Base-by-base conservation (phyloP, 2,113 vertebrate species). In the Nothocercus julius region DNA sequence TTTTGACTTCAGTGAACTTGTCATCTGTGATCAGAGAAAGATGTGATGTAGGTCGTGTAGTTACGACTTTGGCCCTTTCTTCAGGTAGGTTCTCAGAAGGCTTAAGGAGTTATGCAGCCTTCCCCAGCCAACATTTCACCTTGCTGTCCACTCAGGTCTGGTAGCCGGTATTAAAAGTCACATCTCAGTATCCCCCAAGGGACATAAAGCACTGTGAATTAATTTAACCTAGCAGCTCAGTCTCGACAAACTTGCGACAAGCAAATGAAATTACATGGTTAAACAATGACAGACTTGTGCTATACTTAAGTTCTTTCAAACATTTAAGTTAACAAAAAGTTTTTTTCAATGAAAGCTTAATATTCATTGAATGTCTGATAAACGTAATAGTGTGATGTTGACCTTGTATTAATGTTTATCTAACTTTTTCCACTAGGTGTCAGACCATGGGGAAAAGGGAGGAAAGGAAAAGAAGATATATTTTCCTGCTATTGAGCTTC, bases 191-290 rank as follows among this genome's bases (percentile, higher is more conserved):
- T 11, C 74, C 93, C 91, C 85, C 44, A 0, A 95, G 94, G 91
- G 93, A 85, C 90, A 94, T 78, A 91, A 93, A 94, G 10, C 32
- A 53, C 63, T 84, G 27, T 92, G 93, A 96, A 91, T 93, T 97
- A 97, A 97, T 92, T 87, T 82, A 89, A 86, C n/a, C 8, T 44
- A 91, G 81, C 88, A 94, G 69, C 40, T 91, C 64, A 85, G 75
- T 69, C 74, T 84, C 89, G 67, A 77, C 27, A 74, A 70, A 85
- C 91, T 85, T 95, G 75, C 78, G 85, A 80, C n/a, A 86, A 86
- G 96, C 82, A 93, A 96, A 92, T 94, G 87, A 95, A 95, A 93
- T 95, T 88, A 94, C 34, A 90, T 34, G 92, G 93, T 91, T 84
- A 95, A 82, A 36, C 47, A 87, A 85, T 76, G 91, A 87, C 78